Evolutionary conservation across 2,113 vertebrate species (phyloP).

Genomic region (Gnathonemus echidnorhynchus): DNA sequence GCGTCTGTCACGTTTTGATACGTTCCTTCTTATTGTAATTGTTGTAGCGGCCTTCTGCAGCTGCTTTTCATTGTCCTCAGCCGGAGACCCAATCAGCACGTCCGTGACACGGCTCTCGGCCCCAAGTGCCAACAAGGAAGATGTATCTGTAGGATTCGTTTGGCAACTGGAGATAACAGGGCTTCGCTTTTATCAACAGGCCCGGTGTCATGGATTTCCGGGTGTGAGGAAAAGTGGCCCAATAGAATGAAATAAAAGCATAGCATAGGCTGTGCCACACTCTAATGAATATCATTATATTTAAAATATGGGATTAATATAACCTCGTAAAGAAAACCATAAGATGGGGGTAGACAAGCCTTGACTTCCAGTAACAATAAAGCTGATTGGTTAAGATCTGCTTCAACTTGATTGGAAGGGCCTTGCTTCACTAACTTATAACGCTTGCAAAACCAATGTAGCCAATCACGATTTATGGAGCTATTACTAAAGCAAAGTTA

Average conservation of each 20-base stretch:
- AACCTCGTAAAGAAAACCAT: not conserved
- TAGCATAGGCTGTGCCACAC: not conserved
- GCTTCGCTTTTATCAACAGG: constrained; percentile 21
- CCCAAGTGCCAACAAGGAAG: constrained; percentile 24
- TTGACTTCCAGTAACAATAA: not conserved
- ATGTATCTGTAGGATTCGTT: constrained; percentile 11
- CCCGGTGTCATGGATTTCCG: constrained; percentile 15
- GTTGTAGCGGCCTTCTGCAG: no score
- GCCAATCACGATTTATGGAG: not conserved
- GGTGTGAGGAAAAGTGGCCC: not conserved
- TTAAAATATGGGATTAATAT: constrained; percentile 13
- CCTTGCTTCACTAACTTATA: not conserved
- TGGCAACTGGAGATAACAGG: constrained; percentile 4
- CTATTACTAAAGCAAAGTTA: not conserved
- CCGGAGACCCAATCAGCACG: constrained; percentile 14
- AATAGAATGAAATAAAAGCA: constrained; percentile 18
- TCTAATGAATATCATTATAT: constrained; percentile 26
- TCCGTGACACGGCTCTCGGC: constrained; percentile 20
- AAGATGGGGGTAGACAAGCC: not conserved
- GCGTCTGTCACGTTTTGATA: constrained; percentile 1
- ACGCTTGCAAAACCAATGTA: not conserved
- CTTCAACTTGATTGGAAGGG: not conserved
- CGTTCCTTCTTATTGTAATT: not conserved
- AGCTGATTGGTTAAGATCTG: not conserved
- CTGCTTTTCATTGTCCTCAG: not conserved